A percentile compares a stretch with the other conserved stretches of the same genome.
phyloP scores from a whole-genome alignment of 2,113 vertebrate genomes.

The Struthio camelus region DNA sequence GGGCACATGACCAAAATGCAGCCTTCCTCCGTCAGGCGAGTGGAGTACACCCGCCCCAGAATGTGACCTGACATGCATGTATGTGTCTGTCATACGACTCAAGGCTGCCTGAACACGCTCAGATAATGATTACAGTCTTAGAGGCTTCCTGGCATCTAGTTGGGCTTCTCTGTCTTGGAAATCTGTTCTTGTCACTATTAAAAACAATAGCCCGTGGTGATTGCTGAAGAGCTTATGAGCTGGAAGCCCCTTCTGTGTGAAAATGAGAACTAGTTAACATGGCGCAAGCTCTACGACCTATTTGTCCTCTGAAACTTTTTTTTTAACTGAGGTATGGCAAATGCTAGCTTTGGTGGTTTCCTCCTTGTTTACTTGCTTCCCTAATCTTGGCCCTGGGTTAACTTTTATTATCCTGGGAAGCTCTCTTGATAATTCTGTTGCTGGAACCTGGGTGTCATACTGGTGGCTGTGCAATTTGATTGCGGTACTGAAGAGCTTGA shows the following conservation, averaged over 20 bases:
- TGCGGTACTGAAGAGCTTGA: not conserved
- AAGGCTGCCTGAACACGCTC: not conserved
- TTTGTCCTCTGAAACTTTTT: not conserved
- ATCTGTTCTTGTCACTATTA: no score
- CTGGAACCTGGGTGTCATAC: not conserved
- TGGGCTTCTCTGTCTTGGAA: not conserved
- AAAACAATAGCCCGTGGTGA: not conserved
- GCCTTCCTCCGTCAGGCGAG: not conserved
- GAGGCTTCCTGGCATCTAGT: not conserved
- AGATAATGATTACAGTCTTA: not conserved
- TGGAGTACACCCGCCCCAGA: not conserved
- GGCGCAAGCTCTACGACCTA: not conserved
- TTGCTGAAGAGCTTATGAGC: not conserved
- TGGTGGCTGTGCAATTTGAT: not conserved
- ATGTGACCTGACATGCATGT: not conserved
- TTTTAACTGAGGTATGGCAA: not conserved
- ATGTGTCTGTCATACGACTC: fast-evolving
- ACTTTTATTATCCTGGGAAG: fast-evolving
- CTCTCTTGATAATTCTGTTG: not conserved
- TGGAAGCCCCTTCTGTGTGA: not conserved
- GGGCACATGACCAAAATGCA: not conserved
- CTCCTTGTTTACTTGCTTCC: not conserved
- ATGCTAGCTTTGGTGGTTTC: not conserved
- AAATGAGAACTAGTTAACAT: not conserved
- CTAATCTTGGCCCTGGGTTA: not conserved